A percentile compares a stretch with the other conserved stretches of the same genome.
Evolutionary conservation across 2,888 invertebrate species (phyloP).

Genomic region (Muschampia plurimacula): DNA sequence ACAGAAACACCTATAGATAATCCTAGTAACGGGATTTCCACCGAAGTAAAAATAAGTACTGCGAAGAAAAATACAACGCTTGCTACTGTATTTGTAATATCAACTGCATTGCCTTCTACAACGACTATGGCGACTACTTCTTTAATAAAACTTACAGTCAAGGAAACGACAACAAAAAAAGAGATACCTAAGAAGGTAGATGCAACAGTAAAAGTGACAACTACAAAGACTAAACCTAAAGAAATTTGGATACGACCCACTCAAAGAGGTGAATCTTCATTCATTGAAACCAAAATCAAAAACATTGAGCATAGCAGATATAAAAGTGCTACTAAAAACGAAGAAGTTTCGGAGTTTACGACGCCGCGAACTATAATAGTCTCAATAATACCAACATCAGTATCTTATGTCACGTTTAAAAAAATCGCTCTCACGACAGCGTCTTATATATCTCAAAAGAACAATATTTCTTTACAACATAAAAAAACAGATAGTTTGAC

Average conservation of each 20-base stretch:
- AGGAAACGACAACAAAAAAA: conserved; percentile 47
- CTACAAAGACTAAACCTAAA: conserved; percentile 75
- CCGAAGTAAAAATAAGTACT: conserved; percentile 35
- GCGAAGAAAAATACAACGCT: conserved; percentile 32
- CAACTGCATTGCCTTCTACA: conserved; percentile 40
- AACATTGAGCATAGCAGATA: conserved; percentile 57
- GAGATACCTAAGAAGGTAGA: conserved; percentile 64
- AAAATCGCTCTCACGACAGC: conserved; percentile 74
- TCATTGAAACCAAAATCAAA: conserved; percentile 65
- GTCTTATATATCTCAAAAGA: conserved; percentile 58
- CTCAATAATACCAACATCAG: conserved; percentile 80
- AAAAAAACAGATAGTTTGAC: conserved; percentile 50
- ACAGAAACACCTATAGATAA: conserved; percentile 52
- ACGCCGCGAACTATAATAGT: conserved; percentile 80
- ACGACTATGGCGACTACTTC: conserved; percentile 28
- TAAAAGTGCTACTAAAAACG: conserved; percentile 63
- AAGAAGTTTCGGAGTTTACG: conserved; percentile 61
- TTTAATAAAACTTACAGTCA: conserved; percentile 41
- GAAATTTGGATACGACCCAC: conserved; percentile 82
- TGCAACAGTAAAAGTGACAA: conserved; percentile 64
- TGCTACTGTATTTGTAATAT: conserved; percentile 42
- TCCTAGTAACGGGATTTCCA: conserved; percentile 12
- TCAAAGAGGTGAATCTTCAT: conserved; percentile 77
- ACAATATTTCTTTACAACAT: conserved; percentile 48
- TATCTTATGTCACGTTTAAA: conserved; percentile 76